Base-by-base conservation (phyloP, 2,888 invertebrate species). In the Drosophila nigricruria region DNA sequence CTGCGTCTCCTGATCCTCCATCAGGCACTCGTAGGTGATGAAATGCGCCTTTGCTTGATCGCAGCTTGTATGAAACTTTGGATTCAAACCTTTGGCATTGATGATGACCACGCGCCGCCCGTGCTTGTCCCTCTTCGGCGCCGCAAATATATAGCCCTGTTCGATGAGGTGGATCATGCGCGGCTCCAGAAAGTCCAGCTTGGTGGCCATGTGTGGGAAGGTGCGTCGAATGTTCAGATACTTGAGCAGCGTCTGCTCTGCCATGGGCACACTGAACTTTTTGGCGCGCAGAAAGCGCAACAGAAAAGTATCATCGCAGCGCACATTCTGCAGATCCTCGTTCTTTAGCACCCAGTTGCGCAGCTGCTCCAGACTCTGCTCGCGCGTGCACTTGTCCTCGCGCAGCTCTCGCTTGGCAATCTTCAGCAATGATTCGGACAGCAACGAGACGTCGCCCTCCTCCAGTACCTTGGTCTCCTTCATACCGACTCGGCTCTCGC, bases 251-350 rank as follows among this genome's bases (percentile, higher is more conserved):
- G 95, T 95, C 89, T 96, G 96, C 91, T 97, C 95, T 0, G 97
- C 96, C 95, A 96, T 95, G 2, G 95, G 96, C 36, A 97, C 94
- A 89, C 96, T 96, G 93, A 95, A 97, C 92, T 96, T 97, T 91
- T 96, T 96, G 71, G 95, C 95, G 2, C 97, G 94, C 67, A 97
- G 93, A 90, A 97, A 97, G 56, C 96, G 94, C 78, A 97, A 93
- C 61, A 97, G 93, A 91, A 97, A 97, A 50, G 93, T 94, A 71
- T 96, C 95, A 91, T 96, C 96, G 90, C 94, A 94, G 70, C 96
- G 93, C 63, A 96, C 94, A 91, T 96, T 95, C 88, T 94, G 94
- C 70, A 97, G 94, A 87, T 96, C 96, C 27, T 93, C 93, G 88
- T 96, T 96, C 90, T 96, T 94, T 43, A 93, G 92, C 71, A 96